These are phyloP conservation scores for Eurytoma adleriae DNA, from an alignment of 2,888 invertebrate species.

Conservation along the genomic window DNA sequence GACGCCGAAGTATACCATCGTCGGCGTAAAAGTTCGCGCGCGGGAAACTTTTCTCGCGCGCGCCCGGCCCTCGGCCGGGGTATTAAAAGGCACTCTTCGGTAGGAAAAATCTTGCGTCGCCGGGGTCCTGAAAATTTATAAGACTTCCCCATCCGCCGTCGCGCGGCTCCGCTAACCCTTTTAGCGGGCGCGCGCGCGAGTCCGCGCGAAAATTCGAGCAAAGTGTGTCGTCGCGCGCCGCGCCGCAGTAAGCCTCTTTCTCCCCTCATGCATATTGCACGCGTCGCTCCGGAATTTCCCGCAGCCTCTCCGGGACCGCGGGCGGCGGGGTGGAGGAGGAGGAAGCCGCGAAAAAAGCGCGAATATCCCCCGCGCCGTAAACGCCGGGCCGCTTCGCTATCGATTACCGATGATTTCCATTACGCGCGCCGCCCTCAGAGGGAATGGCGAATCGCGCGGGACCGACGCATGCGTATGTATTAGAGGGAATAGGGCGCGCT, in stretches of 20 bases:
- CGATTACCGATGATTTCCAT: slow-evolving; percentile 49
- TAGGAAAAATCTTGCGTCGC: background rate
- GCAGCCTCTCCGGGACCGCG: background rate
- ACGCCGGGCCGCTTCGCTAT: slow-evolving; percentile 12
- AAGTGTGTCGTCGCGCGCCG: slow-evolving; percentile 10
- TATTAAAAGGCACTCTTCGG: slow-evolving; percentile 13
- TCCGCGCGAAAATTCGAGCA: slow-evolving; percentile 37
- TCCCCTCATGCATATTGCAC: slow-evolving; percentile 24
- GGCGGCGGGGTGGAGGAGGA: background rate
- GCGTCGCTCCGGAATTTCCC: background rate
- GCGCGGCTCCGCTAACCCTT: no score
- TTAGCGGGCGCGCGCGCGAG: background rate
- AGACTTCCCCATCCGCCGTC: no score
- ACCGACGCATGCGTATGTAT: no score
- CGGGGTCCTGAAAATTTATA: background rate
- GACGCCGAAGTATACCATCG: slow-evolving; percentile 3
- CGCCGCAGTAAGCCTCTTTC: slow-evolving; percentile 11
- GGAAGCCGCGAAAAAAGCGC: background rate
- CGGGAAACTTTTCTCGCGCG: no score
- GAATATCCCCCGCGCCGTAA: background rate
- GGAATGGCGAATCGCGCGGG: background rate
- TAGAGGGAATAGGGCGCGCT: slow-evolving; percentile 4
- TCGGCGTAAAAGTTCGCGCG: slow-evolving; percentile 5
- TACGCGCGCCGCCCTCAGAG: background rate
- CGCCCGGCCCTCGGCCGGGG: background rate